Base-by-base conservation (phyloP, 2,888 invertebrate genomes). In the Lepeophtheirus nordmannii region DNA sequence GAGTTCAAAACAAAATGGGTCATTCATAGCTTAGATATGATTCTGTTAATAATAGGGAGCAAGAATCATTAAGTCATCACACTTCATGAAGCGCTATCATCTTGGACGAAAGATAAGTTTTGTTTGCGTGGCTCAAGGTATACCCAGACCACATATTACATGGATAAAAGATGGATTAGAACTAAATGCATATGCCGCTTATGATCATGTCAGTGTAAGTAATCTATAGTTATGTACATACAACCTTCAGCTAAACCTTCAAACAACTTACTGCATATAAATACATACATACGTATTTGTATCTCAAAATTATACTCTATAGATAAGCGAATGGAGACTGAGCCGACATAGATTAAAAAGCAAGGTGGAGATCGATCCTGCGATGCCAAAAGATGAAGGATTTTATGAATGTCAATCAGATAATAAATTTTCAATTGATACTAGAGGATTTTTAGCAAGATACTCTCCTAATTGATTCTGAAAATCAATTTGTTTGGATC, bases 151-250 rank as follows among this genome's bases (percentile, higher is more conserved):
- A 0, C 87, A 89, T 70, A 89, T 93, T 69, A 93, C 91, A 22
- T 94, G 93, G 93, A 90, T 88, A 75, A 94, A 93, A 75, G 92
- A 93, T 75, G 92, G 91, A 39, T 85, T 87, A 17, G 93, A 94
- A 77, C 86, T 93, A 73, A 90, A 89, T 73, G 84, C 87, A 38
- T 67, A 66, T 59, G 60, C 62, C 17, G 56, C 59, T 22, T 57
- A 60, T 58, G 65, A 65, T 39, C 20, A 38, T 63, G 62, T 66
- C 9, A 30, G 37, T 41, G 62, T 62, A 40, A 41, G 39, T 20
- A 14, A 58, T 2, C 20, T 10, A n/a, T 14, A 58, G n/a, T 46
- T 46, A n/a, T 17, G 17, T 46, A 41, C 41, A 14, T 11, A 41
- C 10, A 41, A 41, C 41, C 10, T 11, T 46, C 8, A 46, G 1